Base-by-base conservation (phyloP, 2,113 vertebrate species). In the Numenius arquata region DNA sequence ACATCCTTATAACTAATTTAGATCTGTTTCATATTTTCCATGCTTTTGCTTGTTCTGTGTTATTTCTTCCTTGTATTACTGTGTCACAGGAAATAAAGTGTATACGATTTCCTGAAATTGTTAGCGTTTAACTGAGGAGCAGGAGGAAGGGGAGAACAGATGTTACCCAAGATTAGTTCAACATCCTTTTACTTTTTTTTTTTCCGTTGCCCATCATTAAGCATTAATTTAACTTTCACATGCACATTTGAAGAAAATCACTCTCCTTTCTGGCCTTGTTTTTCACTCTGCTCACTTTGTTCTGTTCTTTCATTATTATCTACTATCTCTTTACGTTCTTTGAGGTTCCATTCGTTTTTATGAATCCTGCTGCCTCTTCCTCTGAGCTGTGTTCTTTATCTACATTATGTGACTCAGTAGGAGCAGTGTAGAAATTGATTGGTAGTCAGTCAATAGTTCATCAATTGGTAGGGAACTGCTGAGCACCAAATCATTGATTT, bases 401-500 rank as follows among this genome's bases (percentile, higher is more conserved):
- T 92, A 63, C 56, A 50, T 77, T 92, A 76, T 34, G 14, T 74
- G 41, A 50, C 56, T 56, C 65, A 45, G 53, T 43, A 84, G 43
- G 23, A 82, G 30, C 30, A 63, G n/a, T 47, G n/a, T 63, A 74
- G 40, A 62, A 91, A 94, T 90, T 95, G 86, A 95, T 79, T 79
- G 40, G 36, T 52, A 92, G 84, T 76, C 88, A 78, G 61, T 94
- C 93, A 81, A 94, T 96, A 95, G 63, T 68, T 85, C 68, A 89
- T 66, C 72, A 94, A 90, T 61, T 95, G 84, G 40, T 65, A 86
- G 36, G 52, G 34, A 84, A 89, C 75, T 66, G 85, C 86, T 90
- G 85, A 92, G 89, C 34, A 84, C 91, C 89, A 93, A 95, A 95
- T 55, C 32, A 86, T 79, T 94, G 72, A 93, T 95, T 96, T 90